Conservation (phyloP, 2,113 vertebrate genomes). For the Megaleporinus macrocephalus region DNA sequence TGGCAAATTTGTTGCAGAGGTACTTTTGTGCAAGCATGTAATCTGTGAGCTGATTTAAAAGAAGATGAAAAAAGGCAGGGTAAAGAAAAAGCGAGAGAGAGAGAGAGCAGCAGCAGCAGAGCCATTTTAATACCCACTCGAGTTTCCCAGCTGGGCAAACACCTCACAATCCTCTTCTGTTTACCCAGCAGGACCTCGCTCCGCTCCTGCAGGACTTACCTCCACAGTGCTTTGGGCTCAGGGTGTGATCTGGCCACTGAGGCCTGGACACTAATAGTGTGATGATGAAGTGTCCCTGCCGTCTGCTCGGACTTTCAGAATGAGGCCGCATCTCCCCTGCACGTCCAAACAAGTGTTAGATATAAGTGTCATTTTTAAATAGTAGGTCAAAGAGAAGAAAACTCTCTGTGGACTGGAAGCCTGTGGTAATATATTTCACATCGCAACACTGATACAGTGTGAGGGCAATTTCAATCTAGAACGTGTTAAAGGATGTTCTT, state of each 20-base stretch:
- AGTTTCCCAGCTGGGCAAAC: constrained; percentile 52
- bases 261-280: background rate
- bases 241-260: constrained; percentile 26
- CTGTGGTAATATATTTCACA: background rate
- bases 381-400: background rate
- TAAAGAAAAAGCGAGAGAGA: background rate
- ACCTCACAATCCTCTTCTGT: constrained; percentile 34
- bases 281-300: constrained; percentile 16
- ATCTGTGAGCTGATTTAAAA: constrained; percentile 15
- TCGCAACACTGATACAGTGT: background rate
- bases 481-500: background rate
- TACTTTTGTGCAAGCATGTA: background rate
- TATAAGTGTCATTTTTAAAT: background rate
- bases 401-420: background rate
- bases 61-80: background rate
- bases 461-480: background rate
- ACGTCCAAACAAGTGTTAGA: background rate
- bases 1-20: background rate
- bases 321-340: constrained; percentile 8
- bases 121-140: constrained; percentile 28
- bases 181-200: constrained; percentile 25
- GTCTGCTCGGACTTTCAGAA: constrained; percentile 17
- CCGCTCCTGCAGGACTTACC: constrained; percentile 15
- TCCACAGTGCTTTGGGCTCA: constrained; percentile 2
- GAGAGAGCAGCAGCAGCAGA: background rate